Evolutionary conservation across 2,113 vertebrate genomes (phyloP).

Genomic region (Oxygymnocypris stewartii): DNA sequence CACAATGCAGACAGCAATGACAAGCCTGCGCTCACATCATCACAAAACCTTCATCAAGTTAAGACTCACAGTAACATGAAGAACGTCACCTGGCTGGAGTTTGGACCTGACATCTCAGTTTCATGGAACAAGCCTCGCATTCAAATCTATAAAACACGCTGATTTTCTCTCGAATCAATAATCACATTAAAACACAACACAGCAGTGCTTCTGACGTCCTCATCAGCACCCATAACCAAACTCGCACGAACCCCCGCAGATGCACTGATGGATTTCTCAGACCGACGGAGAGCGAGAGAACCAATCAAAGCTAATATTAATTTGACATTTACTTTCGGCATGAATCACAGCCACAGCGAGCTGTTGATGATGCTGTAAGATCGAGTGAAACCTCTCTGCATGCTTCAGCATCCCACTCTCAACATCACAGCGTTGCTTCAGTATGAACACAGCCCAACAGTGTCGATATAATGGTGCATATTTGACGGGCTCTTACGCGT

Average conservation of each 20-base stretch:
- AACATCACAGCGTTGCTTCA: not conserved
- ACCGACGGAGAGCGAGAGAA: constrained; percentile 10
- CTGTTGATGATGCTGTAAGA: constrained; percentile 16
- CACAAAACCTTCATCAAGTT: not conserved
- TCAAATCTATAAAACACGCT: not conserved
- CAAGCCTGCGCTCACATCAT: not conserved
- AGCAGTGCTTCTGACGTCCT: not conserved
- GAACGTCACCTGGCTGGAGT: not conserved
- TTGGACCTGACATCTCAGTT: not conserved
- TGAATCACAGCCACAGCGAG: constrained; percentile 26
- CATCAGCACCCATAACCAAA: not conserved
- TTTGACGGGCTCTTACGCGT: constrained; percentile 77
- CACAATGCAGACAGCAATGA: not conserved
- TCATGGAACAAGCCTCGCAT: not conserved
- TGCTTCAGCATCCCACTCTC: constrained; percentile 11
- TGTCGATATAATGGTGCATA: not conserved
- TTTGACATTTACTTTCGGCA: constrained; percentile 28
- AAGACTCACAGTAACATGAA: not conserved
- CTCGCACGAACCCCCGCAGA: not conserved
- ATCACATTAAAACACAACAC: constrained; percentile 27
- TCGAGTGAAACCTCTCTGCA: constrained; percentile 9
- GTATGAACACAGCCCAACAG: not conserved
- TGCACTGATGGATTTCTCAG: not conserved
- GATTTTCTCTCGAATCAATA: not conserved
- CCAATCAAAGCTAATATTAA: constrained; percentile 30